Percentiles rank a stretch among this genome's conserved stretches.
These are phyloP conservation scores for Lycopodina hypogea DNA, from an alignment of 37 sponge, comb jelly and placozoan species.

Conservation along the genomic window DNA sequence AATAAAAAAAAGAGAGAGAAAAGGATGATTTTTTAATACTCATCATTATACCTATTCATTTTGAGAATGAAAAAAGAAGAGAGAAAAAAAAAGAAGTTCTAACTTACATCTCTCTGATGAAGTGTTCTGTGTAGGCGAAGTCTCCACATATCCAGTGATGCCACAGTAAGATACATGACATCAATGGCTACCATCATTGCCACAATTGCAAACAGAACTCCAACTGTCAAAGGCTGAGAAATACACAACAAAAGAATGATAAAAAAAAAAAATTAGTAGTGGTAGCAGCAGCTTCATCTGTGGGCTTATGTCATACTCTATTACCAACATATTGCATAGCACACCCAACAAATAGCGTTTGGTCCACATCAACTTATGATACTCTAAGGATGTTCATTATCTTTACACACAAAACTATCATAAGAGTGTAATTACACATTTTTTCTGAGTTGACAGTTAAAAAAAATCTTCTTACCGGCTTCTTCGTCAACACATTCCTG, in stretches of 20 bases:
- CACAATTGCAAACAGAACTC: slow-evolving; percentile 39
- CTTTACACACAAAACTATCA: too few species aligned
- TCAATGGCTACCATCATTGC: slow-evolving; percentile 40
- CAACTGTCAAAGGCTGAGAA: slow-evolving; percentile 46
- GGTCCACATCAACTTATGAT: too few species aligned
- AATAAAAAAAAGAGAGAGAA: neutral
- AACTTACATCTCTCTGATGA: neutral
- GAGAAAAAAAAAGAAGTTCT: neutral
- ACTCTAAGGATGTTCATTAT: too few species aligned
- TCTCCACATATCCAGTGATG: slow-evolving; percentile 25
- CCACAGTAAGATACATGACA: slow-evolving; percentile 20
- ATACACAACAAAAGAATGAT: neutral
- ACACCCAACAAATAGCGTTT: too few species aligned
- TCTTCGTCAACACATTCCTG: slow-evolving; percentile 32
- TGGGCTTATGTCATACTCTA: too few species aligned
- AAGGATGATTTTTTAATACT: too few species aligned
- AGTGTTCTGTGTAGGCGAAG: neutral
- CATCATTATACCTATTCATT: too few species aligned
- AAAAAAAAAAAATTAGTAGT: neutral
- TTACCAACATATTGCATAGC: too few species aligned
- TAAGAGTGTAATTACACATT: too few species aligned
- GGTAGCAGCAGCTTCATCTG: too few species aligned
- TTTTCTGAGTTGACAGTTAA: neutral
- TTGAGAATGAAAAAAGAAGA: too few species aligned
- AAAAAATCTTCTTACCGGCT: neutral